Evolutionary conservation across 2,113 vertebrate species (phyloP), one percentile per base, ranked within the genome.

Genomic region (Gymnogyps californianus): DNA sequence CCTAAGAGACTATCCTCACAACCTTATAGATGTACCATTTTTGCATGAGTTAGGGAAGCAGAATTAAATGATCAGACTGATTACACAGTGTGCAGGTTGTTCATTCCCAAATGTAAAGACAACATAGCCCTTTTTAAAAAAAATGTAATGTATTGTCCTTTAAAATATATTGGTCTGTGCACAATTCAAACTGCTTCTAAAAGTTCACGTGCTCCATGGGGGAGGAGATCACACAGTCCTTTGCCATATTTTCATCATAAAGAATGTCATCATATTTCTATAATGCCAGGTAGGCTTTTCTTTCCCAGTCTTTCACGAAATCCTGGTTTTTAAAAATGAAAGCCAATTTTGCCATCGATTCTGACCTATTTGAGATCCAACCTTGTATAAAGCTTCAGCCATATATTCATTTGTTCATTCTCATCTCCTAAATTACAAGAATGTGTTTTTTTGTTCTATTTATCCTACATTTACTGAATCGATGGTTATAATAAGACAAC

Each of bases 71-170:
- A 47, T 51, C 32, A 84, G 17, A 72, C 3, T 0, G 1, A 55
- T 18, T 40, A 34, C 2, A 31, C 3, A 40, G 9, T 44, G 3
- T 76, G 13, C 5, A 2, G 0, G 13, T 55, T 49, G 2, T 6
- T 67, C 5, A 10, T 62, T 72, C 12, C 4, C 52, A 29, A 57
- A 62, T 57, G 62, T 82, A n/a, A 67, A 29, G 52, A 36, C 1
- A 83, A 26, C 10, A 4, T 44, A 61, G 9, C 1, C 20, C 2
- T 10, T 8, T 57, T 62, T 62, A 42, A 22, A 1, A 17, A 61
- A 82, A 66, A 20, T 34, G 5, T 7, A 24, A 49, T 7, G 4
- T 31, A 4, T 57, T 66, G 3, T n/a, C 32, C 51, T 76, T 72
- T 47, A 47, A 52, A 67, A 16, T 14, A 34, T 46, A 22, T n/a